A percentile compares a stretch with the other conserved stretches of the same genome.
These are phyloP conservation scores for Cercopithecus mona DNA, from an alignment of 2,113 vertebrate species.

Conservation along the genomic window DNA sequence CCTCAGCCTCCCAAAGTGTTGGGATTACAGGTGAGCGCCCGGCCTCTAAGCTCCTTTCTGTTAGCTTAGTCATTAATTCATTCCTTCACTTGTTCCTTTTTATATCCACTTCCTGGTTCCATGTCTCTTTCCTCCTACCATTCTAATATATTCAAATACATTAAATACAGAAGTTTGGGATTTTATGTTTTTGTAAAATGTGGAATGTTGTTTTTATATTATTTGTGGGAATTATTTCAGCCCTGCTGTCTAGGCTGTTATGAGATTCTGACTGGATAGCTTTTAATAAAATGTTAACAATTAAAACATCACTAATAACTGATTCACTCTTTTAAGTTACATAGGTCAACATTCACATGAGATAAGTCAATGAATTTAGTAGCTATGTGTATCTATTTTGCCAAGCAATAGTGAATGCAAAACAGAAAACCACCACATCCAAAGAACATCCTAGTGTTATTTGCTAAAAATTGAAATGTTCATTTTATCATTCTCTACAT, in stretches of 20 bases:
- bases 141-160: background rate
- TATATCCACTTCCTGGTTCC: background rate
- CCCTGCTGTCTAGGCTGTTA: background rate
- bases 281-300: slow-evolving; percentile 50
- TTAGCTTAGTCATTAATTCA: background rate
- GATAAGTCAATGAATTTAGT: slow-evolving; percentile 31
- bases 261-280: background rate
- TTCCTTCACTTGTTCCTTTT: background rate
- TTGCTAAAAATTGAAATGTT: slow-evolving; percentile 59
- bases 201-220: background rate
- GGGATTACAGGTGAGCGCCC: too few relatives aligned
- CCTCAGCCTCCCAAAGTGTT: too few relatives aligned
- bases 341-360: background rate
- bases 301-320: background rate
- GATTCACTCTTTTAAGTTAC: background rate
- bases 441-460: slow-evolving; percentile 37
- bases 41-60: background rate
- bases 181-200: background rate
- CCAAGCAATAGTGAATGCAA: slow-evolving; percentile 4
- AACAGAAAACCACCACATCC: slow-evolving; percentile 19
- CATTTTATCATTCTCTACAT: slow-evolving; percentile 68
- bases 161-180: background rate
- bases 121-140: background rate
- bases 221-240: slow-evolving; percentile 17
- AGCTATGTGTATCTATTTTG: background rate